These are phyloP conservation scores for Tapirus indicus DNA, from an alignment of 2,797 vertebrate species.

Conservation along the genomic window DNA sequence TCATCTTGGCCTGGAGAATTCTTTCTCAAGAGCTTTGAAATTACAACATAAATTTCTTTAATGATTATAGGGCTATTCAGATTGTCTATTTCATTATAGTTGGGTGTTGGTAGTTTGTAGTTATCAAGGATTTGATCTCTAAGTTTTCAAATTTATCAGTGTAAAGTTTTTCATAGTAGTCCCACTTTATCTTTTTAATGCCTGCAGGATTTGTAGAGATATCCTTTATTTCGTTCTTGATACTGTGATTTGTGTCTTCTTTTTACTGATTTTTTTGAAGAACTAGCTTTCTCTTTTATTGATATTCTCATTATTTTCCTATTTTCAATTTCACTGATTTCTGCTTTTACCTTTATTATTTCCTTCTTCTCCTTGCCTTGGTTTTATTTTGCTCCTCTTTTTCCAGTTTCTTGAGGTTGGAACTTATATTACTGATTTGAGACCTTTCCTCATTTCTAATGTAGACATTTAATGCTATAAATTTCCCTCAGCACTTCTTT, in stretches of 20 bases:
- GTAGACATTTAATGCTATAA: neutral
- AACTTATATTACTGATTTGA: neutral
- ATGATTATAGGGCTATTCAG: neutral
- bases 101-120: neutral
- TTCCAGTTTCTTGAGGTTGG: neutral
- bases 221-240: neutral
- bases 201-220: neutral
- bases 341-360: neutral
- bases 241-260: neutral
- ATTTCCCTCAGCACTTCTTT: neutral
- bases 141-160: neutral
- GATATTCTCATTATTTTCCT: neutral
- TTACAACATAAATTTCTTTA: neutral
- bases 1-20: neutral
- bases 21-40: neutral
- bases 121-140: neutral
- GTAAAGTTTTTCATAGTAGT: neutral
- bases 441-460: neutral
- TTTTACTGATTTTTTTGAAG: neutral
- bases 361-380: neutral
- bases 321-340: neutral
- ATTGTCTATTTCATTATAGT: neutral
- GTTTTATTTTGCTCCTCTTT: neutral
- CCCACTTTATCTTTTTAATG: neutral
- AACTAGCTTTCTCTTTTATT: neutral